Evolutionary conservation across 2,888 invertebrate genomes (phyloP).

Genomic region (Aromia moschata): DNA sequence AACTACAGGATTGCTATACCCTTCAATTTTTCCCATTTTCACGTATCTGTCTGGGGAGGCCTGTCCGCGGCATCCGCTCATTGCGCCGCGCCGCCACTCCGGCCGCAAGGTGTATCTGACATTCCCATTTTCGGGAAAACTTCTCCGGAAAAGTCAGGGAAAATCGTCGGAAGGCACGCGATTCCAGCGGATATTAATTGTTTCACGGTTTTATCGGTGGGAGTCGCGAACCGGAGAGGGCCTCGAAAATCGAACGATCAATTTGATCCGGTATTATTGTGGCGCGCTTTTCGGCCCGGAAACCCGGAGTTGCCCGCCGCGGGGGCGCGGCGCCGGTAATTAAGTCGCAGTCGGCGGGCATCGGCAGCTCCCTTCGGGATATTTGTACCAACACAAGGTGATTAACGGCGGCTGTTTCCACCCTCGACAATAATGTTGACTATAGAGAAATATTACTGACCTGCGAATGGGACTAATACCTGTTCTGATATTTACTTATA

Average conservation of each 20-base stretch:
- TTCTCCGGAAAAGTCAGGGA: slow-evolving; percentile 22
- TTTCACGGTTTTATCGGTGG: slow-evolving; percentile 47
- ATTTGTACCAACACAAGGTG: slow-evolving; percentile 7
- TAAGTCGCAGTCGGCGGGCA: slow-evolving; percentile 21
- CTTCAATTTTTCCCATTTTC: not conserved
- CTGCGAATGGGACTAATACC: too few species aligned
- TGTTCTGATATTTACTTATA: too few species aligned
- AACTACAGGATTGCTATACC: not conserved
- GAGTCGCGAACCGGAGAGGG: slow-evolving; percentile 32
- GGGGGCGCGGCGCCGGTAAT: slow-evolving; percentile 16
- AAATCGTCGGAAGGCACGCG: slow-evolving; percentile 32
- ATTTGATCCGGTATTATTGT: slow-evolving; percentile 45
- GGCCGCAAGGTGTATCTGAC: slow-evolving; percentile 34
- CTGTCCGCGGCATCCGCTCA: not conserved
- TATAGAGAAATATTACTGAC: too few species aligned
- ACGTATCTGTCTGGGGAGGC: not conserved
- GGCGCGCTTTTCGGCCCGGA: slow-evolving; percentile 29
- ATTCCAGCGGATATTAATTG: slow-evolving; percentile 51
- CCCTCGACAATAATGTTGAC: not conserved
- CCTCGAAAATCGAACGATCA: slow-evolving; percentile 49
- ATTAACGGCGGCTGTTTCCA: not conserved
- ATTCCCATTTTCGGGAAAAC: slow-evolving; percentile 28
- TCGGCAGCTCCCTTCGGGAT: slow-evolving; percentile 1
- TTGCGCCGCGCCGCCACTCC: not conserved
- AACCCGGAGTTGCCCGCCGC: slow-evolving; percentile 15